A percentile compares a stretch with the other conserved stretches of the same genome.
Conservation (phyloP, 2,888 invertebrate genomes). For the Dexiosoma caninum region DNA sequence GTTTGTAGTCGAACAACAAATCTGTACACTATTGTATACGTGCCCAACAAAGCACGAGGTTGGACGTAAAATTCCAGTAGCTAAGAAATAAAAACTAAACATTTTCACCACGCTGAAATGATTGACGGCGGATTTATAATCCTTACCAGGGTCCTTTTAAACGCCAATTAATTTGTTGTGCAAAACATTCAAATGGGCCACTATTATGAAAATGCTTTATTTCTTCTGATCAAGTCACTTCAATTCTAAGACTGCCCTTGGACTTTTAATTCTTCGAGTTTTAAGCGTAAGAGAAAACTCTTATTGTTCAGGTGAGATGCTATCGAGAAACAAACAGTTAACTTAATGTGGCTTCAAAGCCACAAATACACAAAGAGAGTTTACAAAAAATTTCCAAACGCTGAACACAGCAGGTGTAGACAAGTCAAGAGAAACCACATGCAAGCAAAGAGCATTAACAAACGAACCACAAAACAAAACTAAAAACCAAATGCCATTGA, state of each 20-base stretch:
- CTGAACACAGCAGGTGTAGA: conserved; percentile 17
- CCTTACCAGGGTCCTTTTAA: too few relatives aligned
- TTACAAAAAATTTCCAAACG: not conserved
- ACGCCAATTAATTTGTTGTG: too few relatives aligned
- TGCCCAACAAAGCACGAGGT: not conserved
- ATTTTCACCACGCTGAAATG: too few relatives aligned
- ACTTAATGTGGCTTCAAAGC: not conserved
- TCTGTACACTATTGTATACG: not conserved
- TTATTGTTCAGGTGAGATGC: not conserved
- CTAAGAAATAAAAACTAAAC: too few relatives aligned
- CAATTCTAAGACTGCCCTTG: not conserved
- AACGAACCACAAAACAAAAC: conserved; percentile 3
- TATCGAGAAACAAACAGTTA: conserved; percentile 7
- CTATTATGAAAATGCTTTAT: too few relatives aligned
- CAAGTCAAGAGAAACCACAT: not conserved
- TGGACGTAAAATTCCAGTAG: not conserved
- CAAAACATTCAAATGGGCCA: too few relatives aligned
- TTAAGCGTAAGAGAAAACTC: not conserved
- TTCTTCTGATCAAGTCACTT: not conserved
- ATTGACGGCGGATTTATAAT: too few relatives aligned
- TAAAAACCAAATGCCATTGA: not conserved
- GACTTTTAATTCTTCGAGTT: not conserved
- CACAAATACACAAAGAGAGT: not conserved
- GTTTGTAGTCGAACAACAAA: not conserved
- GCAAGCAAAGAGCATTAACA: conserved; percentile 22